Evolutionary conservation across 1,140 invertebrate genomes (phyloP).

Genomic region (Neelides sp.): DNA sequence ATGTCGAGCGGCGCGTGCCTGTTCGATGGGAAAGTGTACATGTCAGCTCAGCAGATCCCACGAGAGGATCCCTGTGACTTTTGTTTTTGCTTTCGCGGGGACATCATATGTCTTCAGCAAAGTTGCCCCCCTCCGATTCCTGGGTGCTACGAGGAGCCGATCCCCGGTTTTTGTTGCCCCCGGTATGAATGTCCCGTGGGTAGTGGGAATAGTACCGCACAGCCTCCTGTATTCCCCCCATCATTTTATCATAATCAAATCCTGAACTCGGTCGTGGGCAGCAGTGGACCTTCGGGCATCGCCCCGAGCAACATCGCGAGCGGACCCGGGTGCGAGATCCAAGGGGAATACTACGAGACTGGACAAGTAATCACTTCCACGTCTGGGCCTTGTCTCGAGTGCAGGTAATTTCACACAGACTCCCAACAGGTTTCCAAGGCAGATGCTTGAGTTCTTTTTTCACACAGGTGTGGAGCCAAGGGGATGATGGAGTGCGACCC

Average conservation of each 20-base stretch:
- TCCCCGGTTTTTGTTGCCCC: constrained; percentile 85
- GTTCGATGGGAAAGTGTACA: constrained; percentile 79
- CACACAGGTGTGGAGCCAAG: constrained; percentile 64
- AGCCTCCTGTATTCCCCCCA: constrained; percentile 63
- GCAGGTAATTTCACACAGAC: constrained; percentile 58
- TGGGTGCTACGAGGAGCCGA: constrained; percentile 77
- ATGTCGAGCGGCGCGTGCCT: constrained; percentile 78
- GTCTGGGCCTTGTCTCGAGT: constrained; percentile 78
- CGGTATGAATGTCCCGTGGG: constrained; percentile 83
- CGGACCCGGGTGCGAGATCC: constrained; percentile 67
- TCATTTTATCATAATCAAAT: constrained; percentile 53
- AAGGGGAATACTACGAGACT: constrained; percentile 64
- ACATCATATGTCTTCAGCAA: constrained; percentile 88
- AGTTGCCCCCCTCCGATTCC: constrained; percentile 85
- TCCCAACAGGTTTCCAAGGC: constrained; percentile 11
- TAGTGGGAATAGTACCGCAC: constrained; percentile 58
- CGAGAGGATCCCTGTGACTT: constrained; percentile 87
- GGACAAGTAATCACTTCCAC: constrained; percentile 67
- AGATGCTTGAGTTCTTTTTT: constrained; percentile 32
- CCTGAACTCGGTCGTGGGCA: constrained; percentile 9
- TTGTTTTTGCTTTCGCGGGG: constrained; percentile 92
- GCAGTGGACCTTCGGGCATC: neutral
- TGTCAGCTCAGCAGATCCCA: constrained; percentile 87
- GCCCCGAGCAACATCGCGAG: constrained; percentile 41
- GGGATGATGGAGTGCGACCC: constrained; percentile 90